These are phyloP conservation scores for Petaurus breviceps DNA, from an alignment of 2,113 vertebrate species.

Conservation along the genomic window DNA sequence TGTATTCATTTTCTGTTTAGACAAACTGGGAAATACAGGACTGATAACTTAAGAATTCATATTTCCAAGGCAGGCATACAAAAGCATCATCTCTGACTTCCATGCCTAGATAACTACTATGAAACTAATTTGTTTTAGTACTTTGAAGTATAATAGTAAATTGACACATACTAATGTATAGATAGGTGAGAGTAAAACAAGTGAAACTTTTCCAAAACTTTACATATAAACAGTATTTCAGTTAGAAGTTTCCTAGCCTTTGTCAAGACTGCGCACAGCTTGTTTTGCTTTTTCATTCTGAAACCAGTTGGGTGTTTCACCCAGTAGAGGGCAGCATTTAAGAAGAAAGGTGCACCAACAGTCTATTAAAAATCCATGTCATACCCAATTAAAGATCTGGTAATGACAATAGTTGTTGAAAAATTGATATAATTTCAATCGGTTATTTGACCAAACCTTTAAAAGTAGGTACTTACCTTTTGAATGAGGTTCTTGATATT, in stretches of 20 bases:
- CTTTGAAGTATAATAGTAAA: slow-evolving; percentile 27
- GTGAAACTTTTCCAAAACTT: background rate
- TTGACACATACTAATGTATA: background rate
- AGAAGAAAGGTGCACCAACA: background rate
- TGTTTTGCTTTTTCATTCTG: background rate
- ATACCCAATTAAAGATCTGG: background rate
- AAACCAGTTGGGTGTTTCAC: background rate
- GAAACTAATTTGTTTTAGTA: background rate
- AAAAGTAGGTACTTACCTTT: background rate
- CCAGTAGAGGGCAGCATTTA: slow-evolving; percentile 7
- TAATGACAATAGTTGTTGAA: background rate
- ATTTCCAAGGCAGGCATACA: slow-evolving; percentile 31
- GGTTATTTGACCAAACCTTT: background rate
- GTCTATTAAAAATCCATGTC: background rate
- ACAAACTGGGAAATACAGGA: background rate
- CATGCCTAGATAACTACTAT: background rate
- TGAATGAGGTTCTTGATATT: background rate
- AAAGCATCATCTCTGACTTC: slow-evolving; percentile 12
- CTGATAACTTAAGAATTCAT: background rate
- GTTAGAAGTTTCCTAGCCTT: background rate
- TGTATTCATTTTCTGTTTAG: background rate
- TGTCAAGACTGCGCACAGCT: background rate
- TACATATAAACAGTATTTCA: background rate
- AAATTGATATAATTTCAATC: background rate
- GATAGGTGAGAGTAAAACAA: background rate